Evolutionary conservation across 2,113 vertebrate genomes (phyloP).

Genomic region (Pogonocichla stellata): DNA sequence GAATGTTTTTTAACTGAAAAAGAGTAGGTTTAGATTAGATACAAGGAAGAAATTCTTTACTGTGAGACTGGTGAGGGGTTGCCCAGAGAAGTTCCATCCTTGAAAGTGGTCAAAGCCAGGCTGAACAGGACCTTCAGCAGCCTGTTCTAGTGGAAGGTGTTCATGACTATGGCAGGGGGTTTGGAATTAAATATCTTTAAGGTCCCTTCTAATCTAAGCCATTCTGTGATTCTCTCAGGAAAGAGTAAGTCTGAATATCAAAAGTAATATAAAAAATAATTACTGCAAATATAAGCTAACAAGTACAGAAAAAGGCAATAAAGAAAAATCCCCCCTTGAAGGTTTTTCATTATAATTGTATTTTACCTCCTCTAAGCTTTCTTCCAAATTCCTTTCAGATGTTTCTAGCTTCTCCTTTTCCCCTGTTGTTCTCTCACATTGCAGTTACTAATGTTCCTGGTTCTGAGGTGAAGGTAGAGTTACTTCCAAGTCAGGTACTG

Average conservation of each 20-base stretch:
- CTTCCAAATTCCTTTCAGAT: constrained; percentile 10
- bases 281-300: background rate
- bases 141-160: background rate
- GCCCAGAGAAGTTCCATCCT: background rate
- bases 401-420: background rate
- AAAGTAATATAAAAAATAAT: background rate
- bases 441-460: background rate
- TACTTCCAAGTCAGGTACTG: background rate
- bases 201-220: background rate
- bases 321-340: constrained; percentile 1
- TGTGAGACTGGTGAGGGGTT: background rate
- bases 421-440: background rate
- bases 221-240: background rate
- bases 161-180: accelerated
- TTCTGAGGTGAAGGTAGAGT: background rate
- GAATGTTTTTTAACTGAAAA: background rate
- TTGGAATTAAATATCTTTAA: background rate
- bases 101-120: background rate
- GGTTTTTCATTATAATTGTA: background rate
- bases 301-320: background rate
- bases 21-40: background rate
- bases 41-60: background rate
- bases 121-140: background rate
- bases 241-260: background rate
- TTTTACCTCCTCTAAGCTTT: background rate